Evolutionary conservation across 2,113 vertebrate genomes (phyloP), one percentile per base, ranked within the genome.

Genomic region (Aldabrachelys gigantea): DNA sequence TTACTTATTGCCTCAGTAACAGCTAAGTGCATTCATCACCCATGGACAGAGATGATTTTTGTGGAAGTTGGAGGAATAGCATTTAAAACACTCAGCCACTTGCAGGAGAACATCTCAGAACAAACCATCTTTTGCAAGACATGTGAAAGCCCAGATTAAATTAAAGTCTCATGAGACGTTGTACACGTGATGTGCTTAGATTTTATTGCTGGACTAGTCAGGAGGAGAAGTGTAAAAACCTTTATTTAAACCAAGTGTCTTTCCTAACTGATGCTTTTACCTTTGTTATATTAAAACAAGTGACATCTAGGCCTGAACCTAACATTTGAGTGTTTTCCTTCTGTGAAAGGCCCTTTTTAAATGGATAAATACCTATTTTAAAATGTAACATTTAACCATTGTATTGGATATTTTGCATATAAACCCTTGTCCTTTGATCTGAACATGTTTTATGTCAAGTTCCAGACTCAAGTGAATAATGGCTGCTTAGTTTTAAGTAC

Each of bases 311-410:
- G 25, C 25, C 57, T 57, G 56, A 57, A 57, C 25, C 25, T 11
- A 59, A 59, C 57, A 27, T 27, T 11, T 25, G 25, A 27, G 56
- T 4, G 3, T 22, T 7, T 75, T 13, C 16, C 29, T 5, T 19
- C 6, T 17, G 59, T 79, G 21, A 80, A 52, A 83, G 56, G 59
- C 52, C n/a, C 29, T 14, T 21, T 52, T 52, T 6, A n/a, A 4
- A 2, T 11, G 0, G 0, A 31, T 72, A 49, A 31, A 49, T 19
- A 57, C 25, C 2, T 57, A 57, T 53, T 44, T 19, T 52, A 49
- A 52, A 22, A 16, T 8, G 44, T 49, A 79, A 17, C 22, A 72
- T 38, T 35, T 0, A 1, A 2, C 44, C 10, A 0, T 0, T 8
- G 22, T 12, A 22, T 57, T 47, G 50, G 82, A 59, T 65, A 69